Percentiles rank a stretch among this genome's conserved stretches.
phyloP scores from a whole-genome alignment of 2,888 invertebrate genomes.

The Tortricodes alternella region DNA sequence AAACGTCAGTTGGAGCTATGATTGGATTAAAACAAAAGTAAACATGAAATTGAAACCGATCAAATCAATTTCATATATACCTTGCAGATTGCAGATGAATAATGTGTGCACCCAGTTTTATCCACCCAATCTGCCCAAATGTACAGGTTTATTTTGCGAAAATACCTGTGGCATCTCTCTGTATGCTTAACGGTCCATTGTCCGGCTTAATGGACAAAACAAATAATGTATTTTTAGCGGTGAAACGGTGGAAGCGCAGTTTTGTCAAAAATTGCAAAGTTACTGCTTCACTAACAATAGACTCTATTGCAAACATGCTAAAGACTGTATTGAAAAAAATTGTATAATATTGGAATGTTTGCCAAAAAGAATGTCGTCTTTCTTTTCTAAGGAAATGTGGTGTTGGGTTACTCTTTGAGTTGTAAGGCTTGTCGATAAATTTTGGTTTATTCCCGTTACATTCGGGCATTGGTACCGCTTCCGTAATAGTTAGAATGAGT shows the following conservation, averaged over 20 bases:
- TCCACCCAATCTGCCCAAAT: neutral
- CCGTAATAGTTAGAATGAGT: too few relatives aligned
- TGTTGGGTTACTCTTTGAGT: conserved; percentile 65
- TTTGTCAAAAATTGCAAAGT: conserved; percentile 44
- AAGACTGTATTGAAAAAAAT: conserved; percentile 33
- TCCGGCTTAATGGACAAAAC: conserved; percentile 65
- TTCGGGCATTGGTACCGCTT: conserved; percentile 16
- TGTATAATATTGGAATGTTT: conserved; percentile 32
- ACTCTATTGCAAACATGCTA: conserved; percentile 31
- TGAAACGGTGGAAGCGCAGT: conserved; percentile 59
- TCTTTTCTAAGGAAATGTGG: conserved; percentile 63
- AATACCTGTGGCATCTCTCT: conserved; percentile 36
- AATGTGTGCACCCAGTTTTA: too few relatives aligned
- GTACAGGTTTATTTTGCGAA: too few relatives aligned
- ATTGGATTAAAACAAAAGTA: too few relatives aligned
- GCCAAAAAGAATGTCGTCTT: conserved; percentile 35
- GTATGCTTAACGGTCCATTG: conserved; percentile 73
- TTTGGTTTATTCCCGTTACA: conserved; percentile 59
- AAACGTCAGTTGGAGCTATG: too few relatives aligned
- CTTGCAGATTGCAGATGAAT: too few relatives aligned
- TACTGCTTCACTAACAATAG: neutral
- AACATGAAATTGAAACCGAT: too few relatives aligned
- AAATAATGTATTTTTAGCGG: conserved; percentile 66
- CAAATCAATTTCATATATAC: too few relatives aligned
- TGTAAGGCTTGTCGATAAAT: conserved; percentile 55